These are phyloP conservation scores for Pollenia amentaria DNA, from an alignment of 2,888 invertebrate species.

Conservation along the genomic window DNA sequence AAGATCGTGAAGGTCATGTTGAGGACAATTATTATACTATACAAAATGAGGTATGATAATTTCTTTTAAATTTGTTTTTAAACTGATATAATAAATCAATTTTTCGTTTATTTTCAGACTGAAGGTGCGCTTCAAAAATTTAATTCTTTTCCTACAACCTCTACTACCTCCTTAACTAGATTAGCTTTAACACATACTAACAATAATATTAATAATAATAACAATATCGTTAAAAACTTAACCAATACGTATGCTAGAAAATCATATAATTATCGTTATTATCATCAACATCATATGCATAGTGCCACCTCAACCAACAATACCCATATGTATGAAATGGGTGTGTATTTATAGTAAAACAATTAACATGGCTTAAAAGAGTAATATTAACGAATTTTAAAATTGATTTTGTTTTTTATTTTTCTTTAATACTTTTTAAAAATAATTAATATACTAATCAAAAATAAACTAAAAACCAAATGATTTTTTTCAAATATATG, in stretches of 20 bases:
- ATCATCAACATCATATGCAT: constrained; percentile 68
- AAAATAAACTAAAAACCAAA: background rate
- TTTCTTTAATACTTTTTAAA: background rate
- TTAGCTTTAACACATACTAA: constrained; percentile 78
- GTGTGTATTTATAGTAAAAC: constrained; percentile 85
- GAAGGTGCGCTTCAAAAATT: constrained; percentile 84
- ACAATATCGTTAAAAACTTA: constrained; percentile 62
- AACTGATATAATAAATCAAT: background rate
- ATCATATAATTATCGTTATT: constrained; percentile 87
- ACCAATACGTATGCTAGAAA: constrained; percentile 88
- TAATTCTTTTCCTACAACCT: constrained; percentile 69
- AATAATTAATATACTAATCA: background rate
- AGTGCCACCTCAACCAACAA: constrained; percentile 66
- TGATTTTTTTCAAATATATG: background rate
- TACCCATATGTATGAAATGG: constrained; percentile 83
- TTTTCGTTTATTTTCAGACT: constrained; percentile 84
- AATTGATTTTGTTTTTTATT: constrained; percentile 29
- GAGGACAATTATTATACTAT: constrained; percentile 88
- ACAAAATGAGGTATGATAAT: constrained; percentile 87
- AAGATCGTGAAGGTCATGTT: constrained; percentile 79
- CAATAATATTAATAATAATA: constrained; percentile 70
- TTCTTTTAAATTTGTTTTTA: background rate
- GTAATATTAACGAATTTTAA: constrained; percentile 64
- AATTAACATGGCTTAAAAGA: constrained; percentile 62
- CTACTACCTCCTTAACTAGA: constrained; percentile 74